phyloP scores from a whole-genome alignment of 2,888 invertebrate species.

The Biston stratarius region DNA sequence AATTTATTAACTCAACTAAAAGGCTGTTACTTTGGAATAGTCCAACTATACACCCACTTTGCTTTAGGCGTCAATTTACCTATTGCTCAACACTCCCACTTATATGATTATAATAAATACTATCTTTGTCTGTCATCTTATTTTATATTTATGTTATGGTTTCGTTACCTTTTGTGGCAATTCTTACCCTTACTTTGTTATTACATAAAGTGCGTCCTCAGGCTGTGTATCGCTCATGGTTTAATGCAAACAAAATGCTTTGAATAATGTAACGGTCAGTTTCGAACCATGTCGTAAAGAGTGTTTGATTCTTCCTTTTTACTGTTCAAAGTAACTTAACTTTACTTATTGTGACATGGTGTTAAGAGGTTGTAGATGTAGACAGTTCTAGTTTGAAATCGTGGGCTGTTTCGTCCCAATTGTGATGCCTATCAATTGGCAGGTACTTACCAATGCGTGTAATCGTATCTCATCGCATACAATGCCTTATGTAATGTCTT shows the following conservation, averaged over 20 bases:
- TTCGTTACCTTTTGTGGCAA: constrained; percentile 36
- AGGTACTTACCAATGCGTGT: constrained; percentile 42
- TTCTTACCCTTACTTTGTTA: constrained; percentile 23
- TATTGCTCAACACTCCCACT: constrained; percentile 28
- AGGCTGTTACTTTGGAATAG: neutral
- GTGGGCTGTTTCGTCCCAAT: constrained; percentile 43
- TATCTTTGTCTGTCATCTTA: constrained; percentile 37
- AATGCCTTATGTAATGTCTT: constrained; percentile 38
- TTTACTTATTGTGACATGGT: constrained; percentile 18
- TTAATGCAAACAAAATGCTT: constrained; percentile 32
- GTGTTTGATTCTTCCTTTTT: neutral
- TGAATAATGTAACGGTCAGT: constrained; percentile 18
- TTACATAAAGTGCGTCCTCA: constrained; percentile 42
- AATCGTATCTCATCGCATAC: constrained; percentile 40
- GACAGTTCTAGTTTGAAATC: constrained; percentile 20
- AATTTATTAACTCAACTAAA: no score
- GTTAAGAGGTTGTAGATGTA: neutral
- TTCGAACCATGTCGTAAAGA: constrained; percentile 18
- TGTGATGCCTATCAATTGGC: constrained; percentile 42
- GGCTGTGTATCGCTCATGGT: constrained; percentile 35
- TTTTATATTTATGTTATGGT: constrained; percentile 33
- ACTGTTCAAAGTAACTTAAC: neutral
- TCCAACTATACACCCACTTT: neutral
- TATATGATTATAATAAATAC: constrained; percentile 33
- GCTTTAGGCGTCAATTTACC: constrained; percentile 21